Evolutionary conservation across 2,797 vertebrate genomes (phyloP).

Genomic region (Gymnopithys bicolor): DNA sequence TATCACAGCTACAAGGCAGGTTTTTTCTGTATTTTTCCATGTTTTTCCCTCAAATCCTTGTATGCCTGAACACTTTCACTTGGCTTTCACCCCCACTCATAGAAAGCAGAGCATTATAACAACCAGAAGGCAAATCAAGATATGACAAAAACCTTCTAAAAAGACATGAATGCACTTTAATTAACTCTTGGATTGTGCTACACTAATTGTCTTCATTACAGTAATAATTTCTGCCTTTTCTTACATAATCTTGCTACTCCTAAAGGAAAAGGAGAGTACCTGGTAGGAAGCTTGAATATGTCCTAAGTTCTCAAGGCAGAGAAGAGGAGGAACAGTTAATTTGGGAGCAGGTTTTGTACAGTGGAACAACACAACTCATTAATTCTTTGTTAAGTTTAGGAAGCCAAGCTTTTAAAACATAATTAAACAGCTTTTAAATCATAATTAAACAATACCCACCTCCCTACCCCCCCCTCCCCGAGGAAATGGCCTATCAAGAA

Average conservation of each 20-base stretch:
- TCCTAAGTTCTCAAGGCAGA: background rate
- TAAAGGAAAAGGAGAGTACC: background rate
- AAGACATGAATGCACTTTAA: background rate
- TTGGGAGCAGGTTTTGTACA: background rate
- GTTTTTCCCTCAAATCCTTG: background rate
- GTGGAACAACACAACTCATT: background rate
- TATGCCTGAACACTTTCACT: background rate
- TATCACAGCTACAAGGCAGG: background rate
- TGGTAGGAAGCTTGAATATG: background rate
- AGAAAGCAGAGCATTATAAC: background rate
- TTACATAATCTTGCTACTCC: background rate
- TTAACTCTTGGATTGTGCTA: background rate
- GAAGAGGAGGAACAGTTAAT: background rate
- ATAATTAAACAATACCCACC: background rate
- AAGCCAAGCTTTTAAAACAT: constrained; percentile 39
- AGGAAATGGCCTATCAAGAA: background rate
- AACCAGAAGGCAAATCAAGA: background rate
- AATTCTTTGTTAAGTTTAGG: constrained; percentile 32
- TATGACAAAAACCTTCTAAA: background rate
- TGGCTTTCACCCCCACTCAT: background rate
- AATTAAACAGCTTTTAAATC: constrained; percentile 34
- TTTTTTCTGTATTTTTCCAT: background rate
- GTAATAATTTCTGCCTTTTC: constrained; percentile 17
- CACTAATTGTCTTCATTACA: constrained; percentile 35
- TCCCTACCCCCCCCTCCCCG: rapidly evolving